Conservation (phyloP, 1,140 invertebrate species). For the Drepana arcuata region DNA sequence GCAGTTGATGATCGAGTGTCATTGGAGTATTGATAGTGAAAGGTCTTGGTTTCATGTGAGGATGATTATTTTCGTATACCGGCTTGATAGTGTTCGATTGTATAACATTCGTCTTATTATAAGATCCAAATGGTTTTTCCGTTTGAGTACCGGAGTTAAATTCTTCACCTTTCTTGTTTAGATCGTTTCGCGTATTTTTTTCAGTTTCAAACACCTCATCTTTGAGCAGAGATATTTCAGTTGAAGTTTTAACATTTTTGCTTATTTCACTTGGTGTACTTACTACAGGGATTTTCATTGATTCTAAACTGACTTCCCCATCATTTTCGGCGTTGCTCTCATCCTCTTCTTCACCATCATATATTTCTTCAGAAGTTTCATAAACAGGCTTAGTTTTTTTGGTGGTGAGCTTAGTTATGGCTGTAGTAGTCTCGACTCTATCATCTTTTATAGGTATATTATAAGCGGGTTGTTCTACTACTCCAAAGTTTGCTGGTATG, state of each 20-base stretch:
- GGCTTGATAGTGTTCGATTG: constrained; percentile 50
- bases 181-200: constrained; percentile 8
- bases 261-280: constrained; percentile 30
- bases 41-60: constrained; percentile 53
- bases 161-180: constrained; percentile 15
- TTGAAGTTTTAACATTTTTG: constrained; percentile 18
- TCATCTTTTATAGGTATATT: constrained; percentile 62
- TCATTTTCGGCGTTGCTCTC: constrained; percentile 35
- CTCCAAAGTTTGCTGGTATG: constrained; percentile 44
- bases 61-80: constrained; percentile 28
- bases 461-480: constrained; percentile 52
- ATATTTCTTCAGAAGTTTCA: constrained; percentile 61
- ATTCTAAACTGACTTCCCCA: constrained; percentile 63
- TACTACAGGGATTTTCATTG: constrained; percentile 59
- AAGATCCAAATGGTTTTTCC: constrained; percentile 60
- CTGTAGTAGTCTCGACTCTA: constrained; percentile 40
- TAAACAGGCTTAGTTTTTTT: constrained; percentile 40
- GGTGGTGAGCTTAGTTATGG: constrained; percentile 8
- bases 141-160: constrained; percentile 61
- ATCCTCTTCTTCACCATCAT: constrained; percentile 47
- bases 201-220: constrained; percentile 22
- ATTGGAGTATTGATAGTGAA: constrained; percentile 48
- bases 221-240: constrained; percentile 20
- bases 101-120: constrained; percentile 34
- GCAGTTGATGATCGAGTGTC: constrained; percentile 55